A percentile compares a stretch with the other conserved stretches of the same genome.
phyloP scores from a whole-genome alignment of 2,113 vertebrate genomes.

The Lanius collurio region DNA sequence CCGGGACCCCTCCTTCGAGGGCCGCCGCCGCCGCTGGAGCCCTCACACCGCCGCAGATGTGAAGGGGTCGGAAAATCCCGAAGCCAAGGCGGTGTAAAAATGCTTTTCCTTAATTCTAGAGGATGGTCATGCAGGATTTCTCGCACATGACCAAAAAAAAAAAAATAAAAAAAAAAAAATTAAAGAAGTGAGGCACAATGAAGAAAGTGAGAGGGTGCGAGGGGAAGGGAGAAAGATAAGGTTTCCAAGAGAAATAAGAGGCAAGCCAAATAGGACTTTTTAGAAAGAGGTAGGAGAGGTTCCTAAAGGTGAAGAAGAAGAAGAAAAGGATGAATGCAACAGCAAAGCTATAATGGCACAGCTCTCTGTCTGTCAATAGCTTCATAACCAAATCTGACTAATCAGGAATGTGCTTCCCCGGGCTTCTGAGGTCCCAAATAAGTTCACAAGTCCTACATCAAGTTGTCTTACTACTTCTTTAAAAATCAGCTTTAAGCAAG shows the following conservation, averaged over 20 bases:
- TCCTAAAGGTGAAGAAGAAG: constrained; percentile 17
- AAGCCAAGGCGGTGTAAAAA: neutral
- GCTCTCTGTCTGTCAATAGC: neutral
- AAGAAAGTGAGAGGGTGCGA: constrained; percentile 6
- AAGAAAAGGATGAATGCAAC: neutral
- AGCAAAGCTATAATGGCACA: neutral
- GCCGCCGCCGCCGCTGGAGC: neutral
- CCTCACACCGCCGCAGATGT: neutral
- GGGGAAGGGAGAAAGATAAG: neutral
- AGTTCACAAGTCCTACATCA: neutral
- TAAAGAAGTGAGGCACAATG: neutral
- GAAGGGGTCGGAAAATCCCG: neutral
- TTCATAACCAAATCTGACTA: neutral
- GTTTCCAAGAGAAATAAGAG: constrained; percentile 45
- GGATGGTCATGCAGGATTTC: neutral
- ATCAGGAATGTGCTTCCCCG: neutral
- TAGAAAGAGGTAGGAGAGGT: neutral
- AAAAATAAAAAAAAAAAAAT: neutral
- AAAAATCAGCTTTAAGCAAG: neutral
- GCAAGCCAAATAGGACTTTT: neutral
- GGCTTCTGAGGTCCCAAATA: neutral
- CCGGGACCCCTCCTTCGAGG: neutral
- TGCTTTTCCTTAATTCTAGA: neutral
- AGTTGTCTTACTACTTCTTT: neutral
- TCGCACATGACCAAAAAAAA: neutral